phyloP scores from a whole-genome alignment of 2,888 invertebrate genomes.

The Drosophila robusta region DNA sequence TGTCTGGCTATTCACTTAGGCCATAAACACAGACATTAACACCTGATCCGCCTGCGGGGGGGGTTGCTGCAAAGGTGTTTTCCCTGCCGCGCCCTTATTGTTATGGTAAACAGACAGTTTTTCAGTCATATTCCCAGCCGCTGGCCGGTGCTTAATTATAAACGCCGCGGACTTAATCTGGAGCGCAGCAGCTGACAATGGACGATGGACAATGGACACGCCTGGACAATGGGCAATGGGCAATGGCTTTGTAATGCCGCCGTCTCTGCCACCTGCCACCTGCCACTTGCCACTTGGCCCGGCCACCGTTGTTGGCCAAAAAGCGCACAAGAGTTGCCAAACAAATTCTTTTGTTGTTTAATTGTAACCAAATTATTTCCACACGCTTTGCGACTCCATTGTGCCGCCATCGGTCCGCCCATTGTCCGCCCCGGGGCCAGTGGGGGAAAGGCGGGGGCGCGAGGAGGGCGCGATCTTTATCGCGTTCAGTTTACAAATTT shows the following conservation, averaged over 20 bases:
- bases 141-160: slow-evolving; percentile 71
- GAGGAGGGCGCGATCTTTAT: slow-evolving; percentile 61
- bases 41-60: slow-evolving; percentile 71
- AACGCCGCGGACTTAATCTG: slow-evolving; percentile 70
- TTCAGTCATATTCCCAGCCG: slow-evolving; percentile 24
- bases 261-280: slow-evolving; percentile 20
- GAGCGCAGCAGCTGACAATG: slow-evolving; percentile 57
- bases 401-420: slow-evolving; percentile 29
- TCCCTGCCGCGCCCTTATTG: slow-evolving; percentile 64
- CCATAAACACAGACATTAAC: slow-evolving; percentile 82
- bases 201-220: slow-evolving; percentile 32
- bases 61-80: slow-evolving; percentile 67
- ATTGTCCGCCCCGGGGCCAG: slow-evolving; percentile 40
- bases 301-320: slow-evolving; percentile 70
- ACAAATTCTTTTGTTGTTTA: slow-evolving; percentile 82
- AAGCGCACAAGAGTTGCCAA: slow-evolving; percentile 80
- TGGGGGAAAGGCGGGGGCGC: neutral
- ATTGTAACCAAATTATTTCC: slow-evolving; percentile 83
- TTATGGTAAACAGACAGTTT: slow-evolving; percentile 78
- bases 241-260: slow-evolving; percentile 54
- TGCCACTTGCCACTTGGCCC: slow-evolving; percentile 46
- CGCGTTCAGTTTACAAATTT: slow-evolving; percentile 78
- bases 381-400: slow-evolving; percentile 65
- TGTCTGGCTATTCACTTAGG: slow-evolving; percentile 62
- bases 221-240: slow-evolving; percentile 32